A percentile compares a stretch with the other conserved stretches of the same genome.
Conservation (phyloP, 2,888 invertebrate species). For the Athrips mouffetella region DNA sequence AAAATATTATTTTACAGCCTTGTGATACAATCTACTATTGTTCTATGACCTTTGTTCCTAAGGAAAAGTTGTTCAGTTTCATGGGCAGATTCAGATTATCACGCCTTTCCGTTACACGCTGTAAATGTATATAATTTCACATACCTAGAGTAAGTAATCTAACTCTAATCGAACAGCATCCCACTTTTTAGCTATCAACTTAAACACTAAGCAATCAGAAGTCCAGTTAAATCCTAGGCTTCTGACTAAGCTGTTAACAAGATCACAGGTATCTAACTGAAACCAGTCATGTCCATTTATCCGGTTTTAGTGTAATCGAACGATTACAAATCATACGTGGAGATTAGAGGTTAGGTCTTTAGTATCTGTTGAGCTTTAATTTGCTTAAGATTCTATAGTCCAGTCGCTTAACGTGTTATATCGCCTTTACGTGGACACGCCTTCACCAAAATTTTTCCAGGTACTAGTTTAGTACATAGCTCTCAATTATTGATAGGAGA, state of each 20-base stretch:
- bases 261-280: slow-evolving; percentile 1
- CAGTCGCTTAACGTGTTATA: too few species aligned
- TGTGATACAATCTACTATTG: too few species aligned
- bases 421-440: background rate
- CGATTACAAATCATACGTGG: slow-evolving; percentile 8
- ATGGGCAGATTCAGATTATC: too few species aligned
- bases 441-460: too few species aligned
- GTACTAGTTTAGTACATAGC: too few species aligned
- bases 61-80: too few species aligned
- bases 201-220: background rate
- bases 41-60: too few species aligned
- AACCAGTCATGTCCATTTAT: background rate
- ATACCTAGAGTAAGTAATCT: too few species aligned
- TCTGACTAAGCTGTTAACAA: slow-evolving; percentile 9
- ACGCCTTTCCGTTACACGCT: too few species aligned
- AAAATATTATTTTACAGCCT: too few species aligned
- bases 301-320: slow-evolving; percentile 9
- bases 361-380: background rate
- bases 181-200: background rate
- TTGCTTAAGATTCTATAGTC: background rate
- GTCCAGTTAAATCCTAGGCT: slow-evolving; percentile 1
- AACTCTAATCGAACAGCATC: background rate
- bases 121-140: too few species aligned
- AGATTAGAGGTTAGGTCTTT: slow-evolving; percentile 4
- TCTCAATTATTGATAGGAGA: too few species aligned